Base-by-base conservation (phyloP, 2,888 invertebrate genomes). In the Camptogramma bilineatum region DNA sequence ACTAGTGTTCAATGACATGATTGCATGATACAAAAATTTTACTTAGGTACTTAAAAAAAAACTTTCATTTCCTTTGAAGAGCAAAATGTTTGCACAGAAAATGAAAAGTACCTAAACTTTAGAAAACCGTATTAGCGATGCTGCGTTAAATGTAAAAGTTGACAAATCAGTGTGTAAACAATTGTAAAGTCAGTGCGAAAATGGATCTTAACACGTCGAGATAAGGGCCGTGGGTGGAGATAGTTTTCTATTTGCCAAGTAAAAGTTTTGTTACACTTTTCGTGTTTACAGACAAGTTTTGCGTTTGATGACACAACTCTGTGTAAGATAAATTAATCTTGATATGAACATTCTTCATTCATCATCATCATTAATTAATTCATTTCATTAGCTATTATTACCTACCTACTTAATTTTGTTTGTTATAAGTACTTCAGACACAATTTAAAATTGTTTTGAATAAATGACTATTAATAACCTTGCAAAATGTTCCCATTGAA, bases 201-300 rank as follows among this genome's bases (percentile, higher is more conserved):
- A 52, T 77, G 66, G 72, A 78, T 80, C 73, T 71, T 82, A 75
- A 2, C 2, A 10, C 17, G 2, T 39, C 0, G 70, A 2, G 55
- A 76, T 77, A 83, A 74, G 75, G 60, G 28, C 16, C 24, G 28
- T 44, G 28, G 9, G 24, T 17, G 56, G 19, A 31, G n/a, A 31
- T 55, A 19, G 64, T 76, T 86, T 83, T 86, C 82, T 87, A 83
- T 89, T 88, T 87, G 77, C 71, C 58, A 77, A 88, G 89, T 88
- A 87, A 88, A 86, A 88, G 87, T 87, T 66, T 64, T 81, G 83
- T 79, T 81, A 81, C 73, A 81, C 77, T 77, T 82, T 68, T 66
- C 54, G 52, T 65, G 44, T 28, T 16, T 53, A 60, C 57, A 55
- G 19, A 51, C 9, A 21, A 8, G 51, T 34, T 60, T 53, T 50